Base-by-base conservation (phyloP, 35 echinoderm and acorn worm species). In the Ptychodera flava region DNA sequence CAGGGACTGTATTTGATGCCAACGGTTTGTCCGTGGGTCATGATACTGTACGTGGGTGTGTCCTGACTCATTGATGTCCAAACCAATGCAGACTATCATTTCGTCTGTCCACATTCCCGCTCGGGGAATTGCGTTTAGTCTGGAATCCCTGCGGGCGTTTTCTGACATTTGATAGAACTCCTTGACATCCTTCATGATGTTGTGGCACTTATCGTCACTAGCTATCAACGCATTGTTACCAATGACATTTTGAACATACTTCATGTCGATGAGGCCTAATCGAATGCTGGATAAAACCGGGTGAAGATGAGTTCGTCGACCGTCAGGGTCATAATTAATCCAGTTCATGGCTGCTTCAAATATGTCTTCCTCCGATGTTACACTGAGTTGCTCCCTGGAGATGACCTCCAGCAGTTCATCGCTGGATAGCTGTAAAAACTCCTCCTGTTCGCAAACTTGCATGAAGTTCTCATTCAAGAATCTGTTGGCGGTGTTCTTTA, bases 211-310 rank as follows among this genome's bases (percentile, higher is more conserved):
- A 33, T 92, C 86, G 79, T 91, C 90, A 28, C 83, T 82, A 1
- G 86, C 83, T 14, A 93, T 81, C 12, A 99, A 78, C 32, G 88
- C 81, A 36, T 99, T 88, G 1, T 90, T 32, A 1, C 88, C 86
- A n/a, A 99, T 92, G 12, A 76, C 80, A 35, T 87, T 87, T 78
- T 85, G 91, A 29, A 99, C 90, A 78, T 94, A 99, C 77, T 99
- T 90, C 92, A 92, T 94, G 0, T 92, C 36, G 16, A 99, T 81
- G 27, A 99, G 85, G 29, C 92, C 92, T 22, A 99, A 88, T 10
- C 96, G 90, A 0, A 99, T 89, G 34, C 94, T 87, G 35, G 92
- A 92, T 35, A 99, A 99, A 32, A 99, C 45, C 35, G 92, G 85
- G 2, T 88, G 90, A 30, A 94, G 78, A 36, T 77, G 81, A 29